These are phyloP conservation scores for Dryococelus australis DNA, from an alignment of 2,888 invertebrate genomes.

Conservation along the genomic window DNA sequence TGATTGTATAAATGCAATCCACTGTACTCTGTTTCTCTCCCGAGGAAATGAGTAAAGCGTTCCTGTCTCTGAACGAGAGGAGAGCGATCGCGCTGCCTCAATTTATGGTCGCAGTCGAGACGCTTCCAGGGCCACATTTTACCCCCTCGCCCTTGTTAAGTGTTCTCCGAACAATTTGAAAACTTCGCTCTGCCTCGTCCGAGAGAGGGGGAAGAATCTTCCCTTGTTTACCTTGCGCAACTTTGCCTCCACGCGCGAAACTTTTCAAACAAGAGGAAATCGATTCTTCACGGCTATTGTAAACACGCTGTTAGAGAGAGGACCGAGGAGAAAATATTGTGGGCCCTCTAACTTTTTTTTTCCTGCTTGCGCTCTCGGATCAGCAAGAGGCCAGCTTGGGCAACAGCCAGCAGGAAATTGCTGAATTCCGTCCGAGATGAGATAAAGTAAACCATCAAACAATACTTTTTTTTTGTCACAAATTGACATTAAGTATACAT, in stretches of 20 bases:
- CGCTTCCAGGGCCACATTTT: background rate
- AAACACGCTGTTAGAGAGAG: background rate
- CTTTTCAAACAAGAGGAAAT: background rate
- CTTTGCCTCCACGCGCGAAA: background rate
- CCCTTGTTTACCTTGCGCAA: background rate
- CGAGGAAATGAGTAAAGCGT: background rate
- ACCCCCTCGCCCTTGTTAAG: background rate
- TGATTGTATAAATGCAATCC: no score
- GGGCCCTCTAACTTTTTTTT: background rate
- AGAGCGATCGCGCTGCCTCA: background rate
- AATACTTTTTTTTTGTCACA: no score
- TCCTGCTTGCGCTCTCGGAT: background rate
- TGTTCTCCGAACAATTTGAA: background rate
- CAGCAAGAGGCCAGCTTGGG: background rate
- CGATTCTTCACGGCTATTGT: conserved; percentile 9
- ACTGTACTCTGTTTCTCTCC: background rate
- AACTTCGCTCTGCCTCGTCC: background rate
- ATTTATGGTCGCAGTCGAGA: background rate
- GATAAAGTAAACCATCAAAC: no score
- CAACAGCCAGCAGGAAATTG: background rate
- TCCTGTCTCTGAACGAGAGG: background rate
- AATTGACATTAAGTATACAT: no score
- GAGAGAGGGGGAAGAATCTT: background rate
- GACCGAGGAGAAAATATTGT: background rate
- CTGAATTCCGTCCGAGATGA: no score